phyloP scores from a whole-genome alignment of 2,888 invertebrate genomes.

The Epistrophella euchroma region DNA sequence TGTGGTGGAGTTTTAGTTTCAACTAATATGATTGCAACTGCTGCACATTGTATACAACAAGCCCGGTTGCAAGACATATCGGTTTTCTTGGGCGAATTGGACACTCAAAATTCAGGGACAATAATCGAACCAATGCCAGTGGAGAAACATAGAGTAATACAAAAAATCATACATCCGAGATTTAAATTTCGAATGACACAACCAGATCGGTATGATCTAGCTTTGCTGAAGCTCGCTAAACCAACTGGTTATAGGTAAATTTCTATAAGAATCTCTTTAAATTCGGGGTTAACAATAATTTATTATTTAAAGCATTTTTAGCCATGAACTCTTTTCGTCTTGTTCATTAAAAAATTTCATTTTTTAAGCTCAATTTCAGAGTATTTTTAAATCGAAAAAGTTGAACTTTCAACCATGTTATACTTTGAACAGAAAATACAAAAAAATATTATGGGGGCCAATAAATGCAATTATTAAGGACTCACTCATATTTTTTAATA shows the following conservation, averaged over 20 bases:
- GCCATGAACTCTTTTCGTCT: no score
- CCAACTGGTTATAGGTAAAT: conserved; percentile 85
- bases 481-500: no score
- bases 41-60: conserved; percentile 92
- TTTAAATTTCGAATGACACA: conserved; percentile 93
- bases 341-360: not conserved
- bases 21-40: conserved; percentile 89
- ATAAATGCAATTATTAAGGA: no score
- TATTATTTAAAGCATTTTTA: no score
- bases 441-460: no score
- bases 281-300: no score
- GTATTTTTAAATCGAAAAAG: no score
- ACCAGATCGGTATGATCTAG: conserved; percentile 92
- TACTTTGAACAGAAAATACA: no score
- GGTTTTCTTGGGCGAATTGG: conserved; percentile 92
- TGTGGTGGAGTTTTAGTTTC: conserved; percentile 93
- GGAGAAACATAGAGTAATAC: conserved; percentile 88
- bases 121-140: conserved; percentile 87
- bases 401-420: no score
- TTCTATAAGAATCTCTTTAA: not conserved
- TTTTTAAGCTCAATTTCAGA: no score
- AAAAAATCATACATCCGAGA: conserved; percentile 91
- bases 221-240: conserved; percentile 89
- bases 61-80: conserved; percentile 89
- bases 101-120: conserved; percentile 89